A percentile compares a stretch with the other conserved stretches of the same genome.
phyloP scores from a whole-genome alignment of 2,113 vertebrate genomes.

The Stegostoma tigrinum region DNA sequence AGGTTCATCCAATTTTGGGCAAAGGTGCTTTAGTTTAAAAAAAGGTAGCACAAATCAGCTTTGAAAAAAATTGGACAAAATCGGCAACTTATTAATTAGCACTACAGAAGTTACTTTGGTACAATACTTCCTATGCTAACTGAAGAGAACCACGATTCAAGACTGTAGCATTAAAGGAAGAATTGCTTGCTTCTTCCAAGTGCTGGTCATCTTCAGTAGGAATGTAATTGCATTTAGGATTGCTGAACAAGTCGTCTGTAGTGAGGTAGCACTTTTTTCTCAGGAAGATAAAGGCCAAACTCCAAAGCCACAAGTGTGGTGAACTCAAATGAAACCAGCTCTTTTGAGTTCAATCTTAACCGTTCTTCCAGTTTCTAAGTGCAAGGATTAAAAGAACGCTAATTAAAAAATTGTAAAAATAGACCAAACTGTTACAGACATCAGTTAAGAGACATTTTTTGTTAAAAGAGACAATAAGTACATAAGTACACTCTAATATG shows the following conservation, averaged over 20 bases:
- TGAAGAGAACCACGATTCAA: neutral
- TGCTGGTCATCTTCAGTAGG: constrained; percentile 7
- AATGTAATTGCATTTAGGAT: constrained; percentile 50
- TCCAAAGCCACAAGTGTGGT: constrained; percentile 93
- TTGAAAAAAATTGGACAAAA: neutral
- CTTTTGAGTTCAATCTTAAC: constrained; percentile 82
- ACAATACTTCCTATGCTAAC: neutral
- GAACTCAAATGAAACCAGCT: constrained; percentile 89
- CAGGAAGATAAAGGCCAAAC: constrained; percentile 89
- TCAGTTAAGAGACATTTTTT: neutral
- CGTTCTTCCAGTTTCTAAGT: constrained; percentile 87
- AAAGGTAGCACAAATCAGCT: neutral
- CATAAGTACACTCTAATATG: neutral
- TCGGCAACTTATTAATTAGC: neutral
- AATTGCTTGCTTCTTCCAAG: constrained; percentile 22
- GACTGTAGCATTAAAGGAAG: constrained; percentile 10
- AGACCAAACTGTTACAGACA: neutral
- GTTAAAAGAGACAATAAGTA: neutral
- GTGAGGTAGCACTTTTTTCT: constrained; percentile 89
- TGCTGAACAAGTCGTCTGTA: constrained; percentile 82
- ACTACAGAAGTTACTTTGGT: neutral
- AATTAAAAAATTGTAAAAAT: neutral
- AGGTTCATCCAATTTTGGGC: constrained; percentile 2
- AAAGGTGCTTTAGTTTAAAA: constrained; percentile 18
- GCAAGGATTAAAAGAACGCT: neutral